phyloP scores from a whole-genome alignment of 2,888 invertebrate species.

The Norana najaformis region DNA sequence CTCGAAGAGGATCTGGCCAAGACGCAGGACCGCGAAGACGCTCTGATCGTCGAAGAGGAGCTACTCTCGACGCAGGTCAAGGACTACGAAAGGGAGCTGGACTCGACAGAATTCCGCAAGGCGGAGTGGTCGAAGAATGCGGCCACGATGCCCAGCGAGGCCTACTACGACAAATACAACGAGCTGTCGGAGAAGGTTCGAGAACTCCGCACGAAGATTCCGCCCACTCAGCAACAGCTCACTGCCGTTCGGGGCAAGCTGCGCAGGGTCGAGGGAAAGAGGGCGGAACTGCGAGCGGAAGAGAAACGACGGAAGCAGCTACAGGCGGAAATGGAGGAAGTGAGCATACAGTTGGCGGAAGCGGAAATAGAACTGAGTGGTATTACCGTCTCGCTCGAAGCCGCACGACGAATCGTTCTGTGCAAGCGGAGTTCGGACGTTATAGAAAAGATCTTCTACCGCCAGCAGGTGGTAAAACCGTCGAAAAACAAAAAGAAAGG shows the following conservation, averaged over 20 bases:
- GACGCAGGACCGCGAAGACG: conserved; percentile 48
- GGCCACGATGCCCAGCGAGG: background rate
- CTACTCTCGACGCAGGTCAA: conserved; percentile 45
- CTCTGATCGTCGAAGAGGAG: conserved; percentile 40
- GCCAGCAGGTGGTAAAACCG: conserved; percentile 48
- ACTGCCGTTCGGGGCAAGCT: conserved; percentile 48
- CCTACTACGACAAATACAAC: conserved; percentile 49
- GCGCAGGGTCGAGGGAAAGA: conserved; percentile 50
- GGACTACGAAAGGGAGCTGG: conserved; percentile 52
- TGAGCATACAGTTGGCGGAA: background rate
- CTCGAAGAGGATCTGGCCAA: conserved; percentile 46
- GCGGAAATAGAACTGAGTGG: conserved; percentile 19
- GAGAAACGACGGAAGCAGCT: conserved; percentile 24
- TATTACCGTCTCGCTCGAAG: conserved; percentile 43
- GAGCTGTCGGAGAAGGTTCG: conserved; percentile 51
- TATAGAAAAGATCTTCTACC: conserved; percentile 54
- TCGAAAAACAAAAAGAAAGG: background rate
- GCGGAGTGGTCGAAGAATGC: conserved; percentile 37
- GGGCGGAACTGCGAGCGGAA: conserved; percentile 44
- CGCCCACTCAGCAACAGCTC: conserved; percentile 49
- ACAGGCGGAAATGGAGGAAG: conserved; percentile 31
- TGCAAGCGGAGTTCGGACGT: conserved; percentile 54
- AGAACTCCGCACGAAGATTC: conserved; percentile 48
- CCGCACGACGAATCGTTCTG: conserved; percentile 49
- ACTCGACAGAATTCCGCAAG: conserved; percentile 51